Conservation (phyloP, 2,113 vertebrate species). For the Burhinus bistriatus region DNA sequence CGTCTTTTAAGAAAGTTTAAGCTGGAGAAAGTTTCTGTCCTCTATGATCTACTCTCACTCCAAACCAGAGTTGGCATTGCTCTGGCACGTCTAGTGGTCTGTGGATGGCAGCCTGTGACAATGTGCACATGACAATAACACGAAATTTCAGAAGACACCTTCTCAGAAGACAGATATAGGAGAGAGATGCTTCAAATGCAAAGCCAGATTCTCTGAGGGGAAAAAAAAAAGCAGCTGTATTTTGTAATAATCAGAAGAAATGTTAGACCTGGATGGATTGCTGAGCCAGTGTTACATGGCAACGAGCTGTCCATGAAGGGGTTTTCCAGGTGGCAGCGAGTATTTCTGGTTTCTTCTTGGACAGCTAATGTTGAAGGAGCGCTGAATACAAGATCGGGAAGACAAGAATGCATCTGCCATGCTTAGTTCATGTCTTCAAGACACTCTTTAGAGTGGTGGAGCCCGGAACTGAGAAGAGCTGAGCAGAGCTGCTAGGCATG, state of each 20-base stretch:
- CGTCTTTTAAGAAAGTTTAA: neutral
- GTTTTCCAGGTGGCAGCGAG: neutral
- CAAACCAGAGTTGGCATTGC: neutral
- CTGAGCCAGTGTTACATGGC: neutral
- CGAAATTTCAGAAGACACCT: neutral
- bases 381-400: neutral
- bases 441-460: neutral
- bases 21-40: neutral
- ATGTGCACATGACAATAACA: neutral
- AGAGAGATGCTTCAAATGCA: neutral
- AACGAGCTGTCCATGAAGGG: neutral
- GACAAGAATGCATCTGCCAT: neutral
- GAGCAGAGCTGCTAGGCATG: neutral
- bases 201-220: neutral
- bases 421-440: neutral
- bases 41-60: neutral
- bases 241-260: neutral
- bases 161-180: neutral
- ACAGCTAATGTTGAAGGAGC: neutral
- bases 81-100: neutral
- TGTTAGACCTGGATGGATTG: too few relatives aligned
- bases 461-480: neutral
- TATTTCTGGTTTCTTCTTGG: neutral
- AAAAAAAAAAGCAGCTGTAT: neutral
- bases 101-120: neutral